These are phyloP conservation scores for Thera britannica DNA, from an alignment of 2,888 invertebrate species.

Conservation along the genomic window DNA sequence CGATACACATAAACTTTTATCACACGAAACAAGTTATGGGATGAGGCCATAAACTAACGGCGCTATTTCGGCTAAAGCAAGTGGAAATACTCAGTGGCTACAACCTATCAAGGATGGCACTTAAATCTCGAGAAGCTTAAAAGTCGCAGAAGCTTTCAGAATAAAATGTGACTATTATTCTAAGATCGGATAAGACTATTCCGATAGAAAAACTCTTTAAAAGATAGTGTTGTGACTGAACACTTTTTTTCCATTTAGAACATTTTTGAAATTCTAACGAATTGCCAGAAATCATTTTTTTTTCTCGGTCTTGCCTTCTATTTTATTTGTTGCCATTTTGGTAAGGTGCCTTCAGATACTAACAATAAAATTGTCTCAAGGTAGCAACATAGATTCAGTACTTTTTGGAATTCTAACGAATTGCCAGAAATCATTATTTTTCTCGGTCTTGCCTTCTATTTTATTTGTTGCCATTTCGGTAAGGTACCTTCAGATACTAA, in stretches of 20 bases:
- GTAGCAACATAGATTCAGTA: no score
- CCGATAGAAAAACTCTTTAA: background rate
- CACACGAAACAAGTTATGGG: conserved; percentile 39
- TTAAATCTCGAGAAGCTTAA: conserved; percentile 36
- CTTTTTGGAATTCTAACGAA: background rate
- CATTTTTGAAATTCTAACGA: background rate
- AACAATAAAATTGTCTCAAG: no score
- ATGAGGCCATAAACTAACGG: conserved; percentile 40
- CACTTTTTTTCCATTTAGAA: background rate
- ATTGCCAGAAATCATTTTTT: background rate
- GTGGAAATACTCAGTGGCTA: conserved; percentile 37
- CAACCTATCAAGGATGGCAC: conserved; percentile 30
- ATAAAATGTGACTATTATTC: conserved; percentile 20
- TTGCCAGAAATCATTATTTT: background rate
- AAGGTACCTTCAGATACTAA: no score
- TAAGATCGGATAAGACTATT: conserved; percentile 12
- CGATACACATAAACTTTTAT: conserved; percentile 42
- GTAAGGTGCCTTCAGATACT: no score
- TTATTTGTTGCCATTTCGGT: no score
- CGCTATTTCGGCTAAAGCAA: conserved; percentile 40
- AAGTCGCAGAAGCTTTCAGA: conserved; percentile 19
- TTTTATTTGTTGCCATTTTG: no score
- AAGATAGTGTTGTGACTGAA: background rate
- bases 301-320: no score
- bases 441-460: no score